These are phyloP conservation scores for Malurus alboscapulatus DNA, from an alignment of 2,113 vertebrate species.

Conservation along the genomic window DNA sequence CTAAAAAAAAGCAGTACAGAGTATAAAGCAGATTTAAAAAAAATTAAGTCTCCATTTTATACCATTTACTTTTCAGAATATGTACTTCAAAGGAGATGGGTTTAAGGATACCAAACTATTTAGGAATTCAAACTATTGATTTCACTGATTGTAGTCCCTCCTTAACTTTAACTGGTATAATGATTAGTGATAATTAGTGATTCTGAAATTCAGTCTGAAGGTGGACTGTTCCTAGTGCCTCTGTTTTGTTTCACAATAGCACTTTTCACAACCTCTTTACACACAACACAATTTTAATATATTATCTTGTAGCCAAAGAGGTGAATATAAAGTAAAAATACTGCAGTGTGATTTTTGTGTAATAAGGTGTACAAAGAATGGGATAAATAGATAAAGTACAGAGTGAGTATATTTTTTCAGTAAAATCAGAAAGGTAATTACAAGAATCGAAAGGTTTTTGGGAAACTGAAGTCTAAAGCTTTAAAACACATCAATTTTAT, in stretches of 20 bases:
- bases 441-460: conserved; percentile 7
- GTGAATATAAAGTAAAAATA: background rate
- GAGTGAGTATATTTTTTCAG: background rate
- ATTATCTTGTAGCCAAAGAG: background rate
- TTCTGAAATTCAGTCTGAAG: background rate
- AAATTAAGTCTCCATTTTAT: background rate
- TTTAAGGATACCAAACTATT: background rate
- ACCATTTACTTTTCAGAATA: background rate
- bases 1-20: background rate
- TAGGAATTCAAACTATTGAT: background rate
- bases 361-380: background rate
- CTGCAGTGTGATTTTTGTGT: background rate
- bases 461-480: background rate
- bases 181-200: background rate
- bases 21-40: background rate
- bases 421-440: background rate
- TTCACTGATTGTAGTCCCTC: background rate
- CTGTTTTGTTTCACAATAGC: background rate
- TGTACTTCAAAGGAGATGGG: background rate
- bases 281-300: background rate
- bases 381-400: conserved; percentile 13
- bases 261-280: background rate
- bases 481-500: conserved; percentile 20
- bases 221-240: background rate
- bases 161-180: background rate